phyloP scores from a whole-genome alignment of 1,140 invertebrate species.

The Calycopis cecrops region DNA sequence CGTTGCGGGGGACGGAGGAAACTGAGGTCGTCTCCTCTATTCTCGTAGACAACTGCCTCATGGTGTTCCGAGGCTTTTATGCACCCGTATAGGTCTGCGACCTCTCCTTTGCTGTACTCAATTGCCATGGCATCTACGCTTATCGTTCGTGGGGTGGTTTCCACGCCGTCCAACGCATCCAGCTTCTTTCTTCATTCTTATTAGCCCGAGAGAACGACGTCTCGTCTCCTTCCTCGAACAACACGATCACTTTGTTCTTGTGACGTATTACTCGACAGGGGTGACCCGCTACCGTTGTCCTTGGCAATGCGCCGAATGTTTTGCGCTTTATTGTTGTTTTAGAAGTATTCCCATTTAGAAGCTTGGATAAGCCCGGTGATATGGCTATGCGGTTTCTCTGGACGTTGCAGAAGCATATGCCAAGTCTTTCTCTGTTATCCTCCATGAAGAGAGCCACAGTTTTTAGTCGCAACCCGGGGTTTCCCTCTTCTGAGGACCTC shows the following conservation, averaged over 20 bases:
- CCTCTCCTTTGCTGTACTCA: conserved; percentile 12
- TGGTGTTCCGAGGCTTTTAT: conserved; percentile 22
- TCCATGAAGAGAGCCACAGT: too few relatives aligned
- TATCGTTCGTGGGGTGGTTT: conserved; percentile 12
- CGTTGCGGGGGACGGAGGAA: conserved; percentile 8
- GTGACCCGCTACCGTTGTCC: not conserved
- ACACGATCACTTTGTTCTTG: not conserved
- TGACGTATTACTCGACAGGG: not conserved
- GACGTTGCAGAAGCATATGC: too few relatives aligned
- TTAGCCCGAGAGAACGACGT: not conserved
- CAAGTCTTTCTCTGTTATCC: too few relatives aligned
- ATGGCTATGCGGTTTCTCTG: too few relatives aligned
- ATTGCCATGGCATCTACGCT: conserved; percentile 23
- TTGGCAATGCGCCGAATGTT: not conserved
- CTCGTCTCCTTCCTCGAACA: not conserved
- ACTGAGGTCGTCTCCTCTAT: conserved; percentile 23
- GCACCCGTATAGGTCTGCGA: conserved; percentile 11
- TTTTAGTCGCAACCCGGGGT: too few relatives aligned
- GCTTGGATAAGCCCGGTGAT: too few relatives aligned
- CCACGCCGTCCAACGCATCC: not conserved
- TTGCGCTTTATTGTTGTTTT: conserved; percentile 3
- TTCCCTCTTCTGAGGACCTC: too few relatives aligned
- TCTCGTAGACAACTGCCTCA: conserved; percentile 24
- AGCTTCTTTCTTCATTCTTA: not conserved
- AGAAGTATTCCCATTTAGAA: too few relatives aligned